These are phyloP conservation scores for Mercenaria mercenaria DNA, from an alignment of 1,140 invertebrate species.

Conservation along the genomic window DNA sequence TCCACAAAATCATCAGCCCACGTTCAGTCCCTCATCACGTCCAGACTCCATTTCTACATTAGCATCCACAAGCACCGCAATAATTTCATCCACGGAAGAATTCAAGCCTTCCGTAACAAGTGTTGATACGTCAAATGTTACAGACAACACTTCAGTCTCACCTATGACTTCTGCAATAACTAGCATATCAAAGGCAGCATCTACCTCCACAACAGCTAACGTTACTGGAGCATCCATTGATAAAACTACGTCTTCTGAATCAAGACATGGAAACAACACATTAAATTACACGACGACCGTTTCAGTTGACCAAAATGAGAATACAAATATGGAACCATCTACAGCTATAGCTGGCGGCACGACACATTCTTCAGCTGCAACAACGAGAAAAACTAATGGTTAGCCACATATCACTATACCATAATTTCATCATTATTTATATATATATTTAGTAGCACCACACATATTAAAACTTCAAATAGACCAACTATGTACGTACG, in stretches of 20 bases:
- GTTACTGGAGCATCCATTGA: no score
- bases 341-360: not conserved
- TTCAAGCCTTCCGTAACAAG: not conserved
- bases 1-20: not conserved
- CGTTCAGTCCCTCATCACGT: not conserved
- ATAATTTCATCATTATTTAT: no score
- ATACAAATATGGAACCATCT: not conserved
- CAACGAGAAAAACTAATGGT: not conserved
- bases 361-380: not conserved
- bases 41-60: not conserved
- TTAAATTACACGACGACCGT: not conserved
- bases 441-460: no score
- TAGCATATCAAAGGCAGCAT: not conserved
- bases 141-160: not conserved
- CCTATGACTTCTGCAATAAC: not conserved
- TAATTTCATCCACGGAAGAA: not conserved
- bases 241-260: no score
- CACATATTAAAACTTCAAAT: no score
- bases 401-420: no score
- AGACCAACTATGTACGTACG: no score
- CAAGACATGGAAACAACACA: no score
- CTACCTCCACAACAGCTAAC: not conserved
- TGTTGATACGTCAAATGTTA: not conserved
- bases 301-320: not conserved
- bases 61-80: not conserved